Evolutionary conservation across 2,888 invertebrate species (phyloP).

Genomic region (Coecobrya sp.): DNA sequence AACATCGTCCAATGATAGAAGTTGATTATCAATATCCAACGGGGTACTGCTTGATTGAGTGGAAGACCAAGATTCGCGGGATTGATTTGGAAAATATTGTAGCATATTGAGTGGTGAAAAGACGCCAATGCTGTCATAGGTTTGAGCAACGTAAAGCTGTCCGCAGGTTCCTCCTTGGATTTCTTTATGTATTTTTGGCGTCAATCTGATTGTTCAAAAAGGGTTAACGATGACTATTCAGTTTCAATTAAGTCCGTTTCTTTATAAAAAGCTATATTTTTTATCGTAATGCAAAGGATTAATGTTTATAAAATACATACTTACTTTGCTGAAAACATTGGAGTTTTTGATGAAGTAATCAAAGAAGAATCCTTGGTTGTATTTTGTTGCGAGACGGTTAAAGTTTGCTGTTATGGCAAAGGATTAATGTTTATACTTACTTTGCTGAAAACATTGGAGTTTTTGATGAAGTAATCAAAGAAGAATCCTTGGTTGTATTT

Average conservation of each 20-base stretch:
- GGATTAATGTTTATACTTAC: too few relatives aligned
- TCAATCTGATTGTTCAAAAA: neutral
- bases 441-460: neutral
- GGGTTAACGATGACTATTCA: neutral
- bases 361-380: neutral
- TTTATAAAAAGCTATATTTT: neutral
- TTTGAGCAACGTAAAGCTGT: constrained; percentile 60
- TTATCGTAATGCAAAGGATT: too few relatives aligned
- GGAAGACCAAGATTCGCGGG: neutral
- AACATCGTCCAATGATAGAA: neutral
- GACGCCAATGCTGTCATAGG: constrained; percentile 61
- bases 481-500: neutral
- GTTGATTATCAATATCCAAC: neutral
- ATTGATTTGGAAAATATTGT: constrained; percentile 46
- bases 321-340: constrained; percentile 11
- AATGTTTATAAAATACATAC: too few relatives aligned
- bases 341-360: neutral
- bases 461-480: neutral
- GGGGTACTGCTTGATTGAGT: neutral
- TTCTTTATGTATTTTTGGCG: constrained; percentile 22
- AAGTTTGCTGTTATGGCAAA: neutral
- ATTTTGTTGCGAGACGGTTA: neutral
- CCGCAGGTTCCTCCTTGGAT: neutral
- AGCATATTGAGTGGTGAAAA: constrained; percentile 75
- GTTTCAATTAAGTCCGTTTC: too few relatives aligned